A percentile compares a stretch with the other conserved stretches of the same genome.
Conservation (phyloP, 23 tunicate genomes). For the Corella eumyota region DNA sequence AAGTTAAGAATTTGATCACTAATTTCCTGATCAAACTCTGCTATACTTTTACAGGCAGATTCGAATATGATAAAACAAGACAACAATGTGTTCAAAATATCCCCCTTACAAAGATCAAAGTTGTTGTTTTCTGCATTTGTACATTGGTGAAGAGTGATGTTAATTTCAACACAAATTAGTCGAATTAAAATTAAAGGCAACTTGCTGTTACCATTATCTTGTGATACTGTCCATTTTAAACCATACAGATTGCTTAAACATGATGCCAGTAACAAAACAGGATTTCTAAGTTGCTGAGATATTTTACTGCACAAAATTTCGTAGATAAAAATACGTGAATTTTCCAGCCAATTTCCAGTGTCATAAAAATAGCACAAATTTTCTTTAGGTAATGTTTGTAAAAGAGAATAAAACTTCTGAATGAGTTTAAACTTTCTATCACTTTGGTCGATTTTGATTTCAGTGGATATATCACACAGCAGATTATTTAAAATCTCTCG, state of each 20-base stretch:
- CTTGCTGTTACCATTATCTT: constrained; percentile 10
- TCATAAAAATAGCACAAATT: too few species aligned
- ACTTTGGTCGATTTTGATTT: constrained; percentile 6
- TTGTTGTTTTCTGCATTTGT: not conserved
- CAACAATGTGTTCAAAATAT: constrained; percentile 1
- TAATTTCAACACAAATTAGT: not conserved
- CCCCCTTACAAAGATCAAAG: not conserved
- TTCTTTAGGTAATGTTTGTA: constrained; percentile 8
- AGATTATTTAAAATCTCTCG: too few species aligned
- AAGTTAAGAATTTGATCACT: constrained; percentile 17
- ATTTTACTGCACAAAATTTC: constrained; percentile 49
- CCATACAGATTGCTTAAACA: constrained; percentile 8
- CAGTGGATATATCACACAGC: constrained; percentile 1
- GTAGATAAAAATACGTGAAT: constrained; percentile 5
- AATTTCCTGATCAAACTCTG: constrained; percentile 39
- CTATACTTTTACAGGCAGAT: constrained; percentile 23
- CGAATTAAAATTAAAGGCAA: constrained; percentile 15
- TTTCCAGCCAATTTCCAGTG: too few species aligned
- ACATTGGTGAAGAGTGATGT: not conserved
- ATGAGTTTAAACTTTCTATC: constrained; percentile 21
- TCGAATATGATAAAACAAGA: constrained; percentile 34
- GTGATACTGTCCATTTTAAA: constrained; percentile 12
- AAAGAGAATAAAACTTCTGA: not conserved
- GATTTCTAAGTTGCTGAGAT: constrained; percentile 16
- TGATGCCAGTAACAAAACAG: constrained; percentile 20